Evolutionary conservation across 2,797 vertebrate genomes (phyloP).

Genomic region (Acipenser oxyrinchus): DNA sequence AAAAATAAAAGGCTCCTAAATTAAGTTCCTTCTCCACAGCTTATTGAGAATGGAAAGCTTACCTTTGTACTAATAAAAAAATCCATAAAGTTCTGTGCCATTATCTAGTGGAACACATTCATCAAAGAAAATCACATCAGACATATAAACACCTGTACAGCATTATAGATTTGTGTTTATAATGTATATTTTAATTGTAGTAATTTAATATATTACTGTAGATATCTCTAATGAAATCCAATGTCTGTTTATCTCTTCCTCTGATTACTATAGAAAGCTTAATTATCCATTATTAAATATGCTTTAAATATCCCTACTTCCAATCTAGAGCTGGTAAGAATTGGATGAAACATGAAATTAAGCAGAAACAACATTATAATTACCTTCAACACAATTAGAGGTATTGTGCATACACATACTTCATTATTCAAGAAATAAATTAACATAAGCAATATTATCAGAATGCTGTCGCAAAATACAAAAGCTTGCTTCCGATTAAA

Average conservation of each 20-base stretch:
- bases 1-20: too few species aligned
- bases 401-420: constrained; percentile 5
- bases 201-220: too few species aligned
- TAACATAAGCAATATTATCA: constrained; percentile 8
- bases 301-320: constrained; percentile 7
- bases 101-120: too few species aligned
- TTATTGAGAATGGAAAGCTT: too few species aligned
- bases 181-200: too few species aligned
- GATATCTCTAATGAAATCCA: too few species aligned
- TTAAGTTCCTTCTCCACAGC: too few species aligned
- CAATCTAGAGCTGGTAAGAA: neutral
- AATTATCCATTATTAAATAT: constrained; percentile 14
- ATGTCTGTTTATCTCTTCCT: constrained; percentile 1
- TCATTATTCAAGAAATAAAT: constrained; percentile 11
- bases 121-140: too few species aligned
- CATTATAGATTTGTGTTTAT: neutral
- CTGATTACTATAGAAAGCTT: constrained; percentile 2
- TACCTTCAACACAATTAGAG: constrained; percentile 13
- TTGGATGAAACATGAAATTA: constrained; percentile 9
- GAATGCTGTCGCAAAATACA: constrained; percentile 2
- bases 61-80: too few species aligned
- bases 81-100: too few species aligned
- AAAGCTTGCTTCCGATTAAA: neutral
- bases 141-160: neutral
- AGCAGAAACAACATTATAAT: constrained; percentile 12